phyloP scores from a whole-genome alignment of 2,888 invertebrate genomes.

The Polydrusus pterygomalis region DNA sequence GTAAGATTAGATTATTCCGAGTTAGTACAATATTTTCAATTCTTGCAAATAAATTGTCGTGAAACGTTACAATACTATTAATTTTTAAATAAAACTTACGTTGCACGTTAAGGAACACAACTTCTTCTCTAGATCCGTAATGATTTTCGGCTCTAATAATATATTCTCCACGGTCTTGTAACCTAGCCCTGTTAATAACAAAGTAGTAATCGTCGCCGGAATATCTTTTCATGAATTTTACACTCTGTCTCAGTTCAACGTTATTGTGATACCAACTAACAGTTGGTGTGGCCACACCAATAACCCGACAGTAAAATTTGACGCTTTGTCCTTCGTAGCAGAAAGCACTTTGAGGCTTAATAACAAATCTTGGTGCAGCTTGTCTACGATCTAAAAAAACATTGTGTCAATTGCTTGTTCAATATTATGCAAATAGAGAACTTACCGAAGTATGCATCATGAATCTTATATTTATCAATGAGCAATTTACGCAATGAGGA shows the following conservation, averaged over 20 bases:
- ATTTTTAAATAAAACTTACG: slow-evolving; percentile 77
- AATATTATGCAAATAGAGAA: slow-evolving; percentile 45
- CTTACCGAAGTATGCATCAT: slow-evolving; percentile 95
- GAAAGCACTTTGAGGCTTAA: slow-evolving; percentile 95
- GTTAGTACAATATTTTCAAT: no score
- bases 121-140: slow-evolving; percentile 96
- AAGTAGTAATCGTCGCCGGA: slow-evolving; percentile 97
- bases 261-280: slow-evolving; percentile 97
- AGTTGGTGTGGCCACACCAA: slow-evolving; percentile 94
- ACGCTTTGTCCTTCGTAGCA: slow-evolving; percentile 98
- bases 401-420: neutral
- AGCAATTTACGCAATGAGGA: slow-evolving; percentile 96
- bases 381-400: slow-evolving; percentile 88
- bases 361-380: slow-evolving; percentile 98
- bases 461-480: slow-evolving; percentile 96
- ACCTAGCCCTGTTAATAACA: slow-evolving; percentile 95
- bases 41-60: neutral
- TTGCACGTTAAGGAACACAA: slow-evolving; percentile 97
- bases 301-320: slow-evolving; percentile 97
- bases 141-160: slow-evolving; percentile 97
- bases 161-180: slow-evolving; percentile 98
- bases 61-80: neutral
- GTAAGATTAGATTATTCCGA: no score
- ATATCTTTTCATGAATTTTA: slow-evolving; percentile 99
- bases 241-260: slow-evolving; percentile 94